Percentiles rank a stretch among this genome's conserved stretches.
Conservation (phyloP, 2,797 vertebrate species). For the Loris lydekkerianus region DNA sequence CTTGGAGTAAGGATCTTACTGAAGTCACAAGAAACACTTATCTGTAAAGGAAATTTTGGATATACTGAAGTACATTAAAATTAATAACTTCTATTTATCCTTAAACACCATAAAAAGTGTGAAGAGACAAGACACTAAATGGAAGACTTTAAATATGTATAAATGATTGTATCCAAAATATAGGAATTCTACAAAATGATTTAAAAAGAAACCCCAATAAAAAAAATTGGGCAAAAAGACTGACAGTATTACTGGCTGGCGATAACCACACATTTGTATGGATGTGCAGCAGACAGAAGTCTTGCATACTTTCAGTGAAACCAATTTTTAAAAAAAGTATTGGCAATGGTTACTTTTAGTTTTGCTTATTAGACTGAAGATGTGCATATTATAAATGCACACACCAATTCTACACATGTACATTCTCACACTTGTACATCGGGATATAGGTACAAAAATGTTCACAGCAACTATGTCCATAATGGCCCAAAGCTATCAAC, state of each 20-base stretch:
- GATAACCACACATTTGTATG: not conserved
- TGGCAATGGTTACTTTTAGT: not conserved
- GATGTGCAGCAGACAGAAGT: not conserved
- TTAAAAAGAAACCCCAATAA: constrained; percentile 8
- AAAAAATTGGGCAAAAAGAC: not conserved
- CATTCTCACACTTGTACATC: not conserved
- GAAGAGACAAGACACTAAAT: not conserved
- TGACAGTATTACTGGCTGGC: not conserved
- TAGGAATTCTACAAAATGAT: constrained; percentile 10
- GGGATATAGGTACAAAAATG: not conserved
- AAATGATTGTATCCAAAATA: constrained; percentile 19
- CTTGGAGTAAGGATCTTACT: not conserved
- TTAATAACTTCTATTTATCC: not conserved
- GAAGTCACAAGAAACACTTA: not conserved
- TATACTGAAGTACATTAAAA: not conserved
- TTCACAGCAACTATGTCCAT: not conserved
- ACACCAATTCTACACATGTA: not conserved
- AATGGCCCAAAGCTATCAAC: not conserved
- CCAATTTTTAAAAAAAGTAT: not conserved
- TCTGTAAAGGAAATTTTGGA: not conserved
- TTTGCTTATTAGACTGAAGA: not conserved
- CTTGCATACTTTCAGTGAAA: not conserved
- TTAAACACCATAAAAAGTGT: not conserved
- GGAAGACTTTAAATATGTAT: not conserved
- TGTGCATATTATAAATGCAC: not conserved